Evolutionary conservation across 64 coral and sea anemone genomes (phyloP), one percentile per base, ranked within the genome.

Genomic region (Porites lutea): DNA sequence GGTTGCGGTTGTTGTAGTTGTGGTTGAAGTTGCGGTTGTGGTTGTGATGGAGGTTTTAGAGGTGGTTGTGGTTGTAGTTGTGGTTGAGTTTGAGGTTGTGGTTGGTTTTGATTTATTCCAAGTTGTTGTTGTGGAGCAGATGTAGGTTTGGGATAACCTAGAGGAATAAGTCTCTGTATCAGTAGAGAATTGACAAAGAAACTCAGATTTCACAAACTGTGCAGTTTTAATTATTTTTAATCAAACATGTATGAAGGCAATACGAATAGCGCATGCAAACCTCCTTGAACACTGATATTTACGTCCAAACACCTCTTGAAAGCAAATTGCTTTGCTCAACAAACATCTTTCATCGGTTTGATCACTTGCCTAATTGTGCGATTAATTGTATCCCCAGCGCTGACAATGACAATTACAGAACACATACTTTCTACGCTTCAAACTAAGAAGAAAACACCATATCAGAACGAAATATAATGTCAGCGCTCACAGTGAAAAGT

Each of bases 121-220:
- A 79, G 89, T 82, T 72, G 65, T 80, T 69, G 87, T 77, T 22
- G 0, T 15, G 65, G 75, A n/a, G 27, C 46, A 9, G 22, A 46
- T 13, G 65, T 50, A 14, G 78, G 21, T 45, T 60, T 19, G 62
- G 15, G 62, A 7, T 76, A 51, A 16, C 48, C 73, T 76, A 49
- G 1, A 51, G 16, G 37, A 48, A 76, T 50, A 10, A 51, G 1
- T 61, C 37, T 74, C 18, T 15, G n/a, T 0, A 71, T 76, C 73
- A 76, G 48, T 76, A 76, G 73, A 76, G 73, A 76, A 76, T 50
- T 76, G 48, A 76, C 46, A 51, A 8, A 73, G 12, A 45, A 73
- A 37, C 27, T 37, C 27, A 37, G 27, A 37, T 37, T 37, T 37
- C 27, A 37, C 27, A 37, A 37, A 37, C 27, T 37, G 27, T 37